Base-by-base conservation (phyloP, 2,888 invertebrate genomes). In the Hydraecia micacea region DNA sequence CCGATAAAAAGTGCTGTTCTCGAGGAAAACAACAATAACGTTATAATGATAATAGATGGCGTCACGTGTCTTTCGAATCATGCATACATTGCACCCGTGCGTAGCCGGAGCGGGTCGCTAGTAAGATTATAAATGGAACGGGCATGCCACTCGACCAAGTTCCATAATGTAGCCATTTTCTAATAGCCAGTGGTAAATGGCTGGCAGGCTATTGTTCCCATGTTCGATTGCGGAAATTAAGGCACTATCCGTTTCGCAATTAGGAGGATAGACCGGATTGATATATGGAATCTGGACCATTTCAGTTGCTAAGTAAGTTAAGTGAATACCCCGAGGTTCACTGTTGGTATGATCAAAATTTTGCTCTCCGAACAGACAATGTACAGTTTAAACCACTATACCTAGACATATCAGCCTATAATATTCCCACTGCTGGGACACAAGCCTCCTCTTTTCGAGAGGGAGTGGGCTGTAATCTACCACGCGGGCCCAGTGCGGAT, bases 171-270 rank as follows among this genome's bases (percentile, higher is more conserved):
- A n/a, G 9, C 66, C 32, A 67, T 67, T 75, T 73, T 76, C 58
- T 82, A 82, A 83, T 60, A 75, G 42, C 52, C 25, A 46, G 42
- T 78, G 79, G 78, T 84, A 79, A 78, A 84, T 84, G 66, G 77
- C 11, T 60, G 28, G 15, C 36, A 46, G 8, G 36, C 83, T 66
- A 76, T 83, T 79, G 70, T 78, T 9, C 21, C 25, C 25, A 52
- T 83, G 66, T 60, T 78, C 65, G 52, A 78, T 83, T 66, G 49
- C 46, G 42, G 70, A 78, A 70, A 84, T 84, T 71, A 79, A 39
- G 55, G n/a, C 65, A 49, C 60, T 62, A 28, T 67, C 79, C 28
- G n/a, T 36, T 66, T 65, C 21, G 84, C 46, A 81, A 81, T 81
- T 81, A 84, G 11, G 60, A 36, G 25, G 39, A 63, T 69, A 68